Conservation (phyloP, 2,113 vertebrate genomes). For the Bufo gargarizans region DNA sequence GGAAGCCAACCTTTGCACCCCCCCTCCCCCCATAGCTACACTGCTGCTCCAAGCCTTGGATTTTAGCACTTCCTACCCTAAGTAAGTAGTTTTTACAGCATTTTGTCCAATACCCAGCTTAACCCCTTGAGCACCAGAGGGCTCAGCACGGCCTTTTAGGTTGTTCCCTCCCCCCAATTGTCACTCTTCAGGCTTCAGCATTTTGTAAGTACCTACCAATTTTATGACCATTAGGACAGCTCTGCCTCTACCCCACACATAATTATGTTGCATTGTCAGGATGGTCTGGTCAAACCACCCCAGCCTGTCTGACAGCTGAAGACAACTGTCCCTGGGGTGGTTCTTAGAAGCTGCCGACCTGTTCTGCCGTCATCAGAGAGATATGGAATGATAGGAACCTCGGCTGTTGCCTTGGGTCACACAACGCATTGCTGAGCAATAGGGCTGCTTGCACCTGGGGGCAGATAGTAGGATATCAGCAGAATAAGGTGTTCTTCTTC, state of each 20-base stretch:
- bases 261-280: background rate
- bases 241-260: background rate
- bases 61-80: background rate
- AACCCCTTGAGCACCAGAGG: background rate
- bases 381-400: constrained; percentile 50
- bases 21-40: background rate
- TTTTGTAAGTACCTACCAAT: background rate
- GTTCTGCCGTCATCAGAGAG: constrained; percentile 21
- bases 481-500: background rate
- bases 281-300: constrained; percentile 37
- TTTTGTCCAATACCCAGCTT: background rate
- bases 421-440: constrained; percentile 47
- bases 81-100: background rate
- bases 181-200: background rate
- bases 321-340: constrained; percentile 18
- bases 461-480: background rate
- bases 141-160: background rate
- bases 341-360: constrained; percentile 15
- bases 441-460: background rate
- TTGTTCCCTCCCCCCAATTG: background rate
- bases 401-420: background rate
- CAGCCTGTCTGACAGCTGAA: constrained; percentile 34
- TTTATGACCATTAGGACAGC: background rate
- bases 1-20: background rate
- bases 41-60: constrained; percentile 8